These are phyloP conservation scores for Drosophila jambulina DNA, from an alignment of 1,140 invertebrate species.

Conservation along the genomic window DNA sequence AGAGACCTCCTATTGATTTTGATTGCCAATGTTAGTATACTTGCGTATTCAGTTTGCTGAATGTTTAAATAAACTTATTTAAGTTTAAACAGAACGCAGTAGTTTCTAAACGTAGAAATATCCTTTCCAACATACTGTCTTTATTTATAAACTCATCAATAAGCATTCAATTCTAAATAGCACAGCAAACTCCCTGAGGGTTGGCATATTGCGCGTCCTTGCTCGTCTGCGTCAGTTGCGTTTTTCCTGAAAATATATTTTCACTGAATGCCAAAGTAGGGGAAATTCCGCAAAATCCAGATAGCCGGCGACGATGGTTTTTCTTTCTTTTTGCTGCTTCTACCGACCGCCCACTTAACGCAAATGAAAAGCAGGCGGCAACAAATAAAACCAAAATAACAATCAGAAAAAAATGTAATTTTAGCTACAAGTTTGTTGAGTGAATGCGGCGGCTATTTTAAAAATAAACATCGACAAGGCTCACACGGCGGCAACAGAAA, in stretches of 20 bases:
- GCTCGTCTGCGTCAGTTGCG: slow-evolving; percentile 26
- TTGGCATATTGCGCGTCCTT: slow-evolving; percentile 20
- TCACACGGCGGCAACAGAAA: slow-evolving; percentile 50
- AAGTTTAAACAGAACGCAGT: no score
- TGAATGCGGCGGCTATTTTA: slow-evolving; percentile 45
- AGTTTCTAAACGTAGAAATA: background rate
- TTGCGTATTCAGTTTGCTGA: background rate
- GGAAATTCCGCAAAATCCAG: slow-evolving; percentile 50
- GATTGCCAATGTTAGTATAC: background rate
- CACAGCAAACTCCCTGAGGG: slow-evolving; percentile 4
- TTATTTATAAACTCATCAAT: slow-evolving; percentile 21
- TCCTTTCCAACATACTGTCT: background rate
- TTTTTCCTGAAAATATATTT: slow-evolving; percentile 21
- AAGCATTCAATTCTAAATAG: slow-evolving; percentile 23
- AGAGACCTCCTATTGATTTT: slow-evolving; percentile 2
- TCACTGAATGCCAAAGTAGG: slow-evolving; percentile 37
- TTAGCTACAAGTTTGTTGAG: slow-evolving; percentile 51
- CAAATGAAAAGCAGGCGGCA: slow-evolving; percentile 44
- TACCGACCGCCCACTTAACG: slow-evolving; percentile 37
- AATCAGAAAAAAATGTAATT: slow-evolving; percentile 36
- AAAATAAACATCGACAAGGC: slow-evolving; percentile 52
- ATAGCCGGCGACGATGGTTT: slow-evolving; percentile 17
- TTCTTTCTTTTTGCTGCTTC: slow-evolving; percentile 6
- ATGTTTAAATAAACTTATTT: background rate
- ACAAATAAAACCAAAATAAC: slow-evolving; percentile 28